Percentiles rank a stretch among this genome's conserved stretches.
These are phyloP conservation scores for Eupithecia tripunctaria DNA, from an alignment of 2,888 invertebrate genomes.

Conservation along the genomic window DNA sequence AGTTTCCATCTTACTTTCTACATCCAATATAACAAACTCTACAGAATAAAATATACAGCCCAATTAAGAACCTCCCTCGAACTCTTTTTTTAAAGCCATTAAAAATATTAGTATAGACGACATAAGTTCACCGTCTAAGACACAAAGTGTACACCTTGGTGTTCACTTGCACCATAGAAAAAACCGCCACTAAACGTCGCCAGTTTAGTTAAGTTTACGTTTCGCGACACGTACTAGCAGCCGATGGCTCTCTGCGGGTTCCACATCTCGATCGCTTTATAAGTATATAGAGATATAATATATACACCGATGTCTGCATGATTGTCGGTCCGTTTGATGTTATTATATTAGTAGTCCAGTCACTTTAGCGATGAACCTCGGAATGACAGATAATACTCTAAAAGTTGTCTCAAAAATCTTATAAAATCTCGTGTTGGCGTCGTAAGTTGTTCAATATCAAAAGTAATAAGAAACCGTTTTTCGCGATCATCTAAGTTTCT, in stretches of 20 bases:
- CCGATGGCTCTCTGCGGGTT: slow-evolving; percentile 60
- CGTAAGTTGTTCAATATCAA: too few relatives aligned
- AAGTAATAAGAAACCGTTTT: too few relatives aligned
- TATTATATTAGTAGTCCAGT: too few relatives aligned
- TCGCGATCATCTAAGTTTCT: too few relatives aligned
- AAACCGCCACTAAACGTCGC: slow-evolving; percentile 57
- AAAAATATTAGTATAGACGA: not conserved
- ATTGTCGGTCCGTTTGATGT: not conserved
- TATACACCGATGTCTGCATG: not conserved
- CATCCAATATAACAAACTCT: not conserved
- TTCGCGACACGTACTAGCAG: slow-evolving; percentile 65
- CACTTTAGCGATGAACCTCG: too few relatives aligned
- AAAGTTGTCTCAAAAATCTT: too few relatives aligned
- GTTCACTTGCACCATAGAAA: slow-evolving; percentile 33
- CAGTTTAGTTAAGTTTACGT: slow-evolving; percentile 59
- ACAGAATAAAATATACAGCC: too few relatives aligned
- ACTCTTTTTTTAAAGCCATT: too few relatives aligned
- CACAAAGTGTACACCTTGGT: not conserved
- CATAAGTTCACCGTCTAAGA: not conserved
- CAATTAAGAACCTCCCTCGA: too few relatives aligned
- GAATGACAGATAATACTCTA: too few relatives aligned
- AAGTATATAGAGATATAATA: slow-evolving; percentile 49
- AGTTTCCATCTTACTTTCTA: not conserved
- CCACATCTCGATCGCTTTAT: slow-evolving; percentile 62
- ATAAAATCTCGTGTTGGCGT: too few relatives aligned